Conservation (phyloP, 2,113 vertebrate genomes). For the Ictalurus punctatus region DNA sequence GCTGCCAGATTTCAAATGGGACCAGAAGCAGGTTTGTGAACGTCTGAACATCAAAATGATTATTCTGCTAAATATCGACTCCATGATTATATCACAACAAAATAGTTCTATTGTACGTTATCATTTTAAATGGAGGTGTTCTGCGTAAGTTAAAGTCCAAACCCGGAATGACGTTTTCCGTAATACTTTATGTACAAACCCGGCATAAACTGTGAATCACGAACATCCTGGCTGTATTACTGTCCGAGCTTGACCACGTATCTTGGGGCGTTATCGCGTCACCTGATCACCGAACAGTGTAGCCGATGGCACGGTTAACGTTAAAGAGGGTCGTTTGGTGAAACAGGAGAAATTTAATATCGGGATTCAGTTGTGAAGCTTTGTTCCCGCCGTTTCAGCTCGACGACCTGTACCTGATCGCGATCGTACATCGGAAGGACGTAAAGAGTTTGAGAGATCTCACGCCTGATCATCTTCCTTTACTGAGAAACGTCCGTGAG, state of each 20-base stretch:
- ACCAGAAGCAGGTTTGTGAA: slow-evolving; percentile 87
- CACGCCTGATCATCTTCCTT: slow-evolving; percentile 78
- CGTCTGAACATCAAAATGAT: not conserved
- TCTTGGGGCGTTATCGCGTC: not conserved
- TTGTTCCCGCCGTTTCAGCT: slow-evolving; percentile 67
- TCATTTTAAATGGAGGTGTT: not conserved
- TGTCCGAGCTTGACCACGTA: not conserved
- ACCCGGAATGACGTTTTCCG: too few species aligned
- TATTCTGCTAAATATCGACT: not conserved
- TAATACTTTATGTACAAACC: not conserved
- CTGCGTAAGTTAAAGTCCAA: not conserved
- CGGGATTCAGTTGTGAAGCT: not conserved
- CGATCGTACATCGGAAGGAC: slow-evolving; percentile 78
- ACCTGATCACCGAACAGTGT: not conserved
- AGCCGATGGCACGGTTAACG: not conserved
- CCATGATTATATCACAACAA: not conserved
- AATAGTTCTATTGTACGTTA: not conserved
- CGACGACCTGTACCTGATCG: slow-evolving; percentile 90
- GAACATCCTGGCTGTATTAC: not conserved
- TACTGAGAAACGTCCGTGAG: slow-evolving; percentile 81
- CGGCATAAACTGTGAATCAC: not conserved
- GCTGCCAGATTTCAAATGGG: slow-evolving; percentile 95
- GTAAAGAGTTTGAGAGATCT: slow-evolving; percentile 87
- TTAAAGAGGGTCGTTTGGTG: not conserved
- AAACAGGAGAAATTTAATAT: not conserved